Percentiles rank a stretch among this genome's conserved stretches.
phyloP scores from a whole-genome alignment of 2,797 vertebrate species.

The Sebastiscus tertius region DNA sequence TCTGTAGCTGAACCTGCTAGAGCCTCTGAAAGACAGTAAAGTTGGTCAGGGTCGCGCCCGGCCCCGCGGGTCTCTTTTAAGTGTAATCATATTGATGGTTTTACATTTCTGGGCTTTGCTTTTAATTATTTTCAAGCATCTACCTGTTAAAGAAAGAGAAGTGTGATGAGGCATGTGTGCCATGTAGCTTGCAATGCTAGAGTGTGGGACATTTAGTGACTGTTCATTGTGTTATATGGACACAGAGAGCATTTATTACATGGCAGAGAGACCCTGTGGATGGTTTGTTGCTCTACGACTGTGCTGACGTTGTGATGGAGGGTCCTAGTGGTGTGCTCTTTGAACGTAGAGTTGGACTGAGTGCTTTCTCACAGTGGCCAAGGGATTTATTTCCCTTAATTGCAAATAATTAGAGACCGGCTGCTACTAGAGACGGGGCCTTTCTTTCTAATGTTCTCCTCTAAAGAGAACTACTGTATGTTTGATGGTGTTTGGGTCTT shows the following conservation, averaged over 20 bases:
- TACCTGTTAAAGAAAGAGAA: too few species aligned
- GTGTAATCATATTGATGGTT: too few species aligned
- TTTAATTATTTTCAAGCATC: too few species aligned
- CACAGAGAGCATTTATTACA: neutral
- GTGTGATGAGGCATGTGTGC: too few species aligned
- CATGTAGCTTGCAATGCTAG: neutral
- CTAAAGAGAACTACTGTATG: neutral
- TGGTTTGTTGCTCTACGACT: neutral
- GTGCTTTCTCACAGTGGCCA: neutral
- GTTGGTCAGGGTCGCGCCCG: fast-evolving
- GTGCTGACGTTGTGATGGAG: neutral
- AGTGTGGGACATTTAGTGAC: neutral
- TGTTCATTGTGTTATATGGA: neutral
- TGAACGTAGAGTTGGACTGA: neutral
- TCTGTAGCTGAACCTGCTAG: too few species aligned
- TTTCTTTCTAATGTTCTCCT: neutral
- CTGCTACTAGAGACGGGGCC: neutral
- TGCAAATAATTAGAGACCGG: neutral
- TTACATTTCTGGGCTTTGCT: too few species aligned
- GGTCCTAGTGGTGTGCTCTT: too few species aligned
- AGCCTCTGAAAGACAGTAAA: too few species aligned
- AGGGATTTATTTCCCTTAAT: neutral
- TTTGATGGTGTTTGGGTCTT: neutral
- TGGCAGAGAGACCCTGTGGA: neutral
- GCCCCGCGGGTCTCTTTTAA: too few species aligned